A percentile compares a stretch with the other conserved stretches of the same genome.
Conservation (phyloP, 2,113 vertebrate genomes). For the Gasterosteus nipponicus region DNA sequence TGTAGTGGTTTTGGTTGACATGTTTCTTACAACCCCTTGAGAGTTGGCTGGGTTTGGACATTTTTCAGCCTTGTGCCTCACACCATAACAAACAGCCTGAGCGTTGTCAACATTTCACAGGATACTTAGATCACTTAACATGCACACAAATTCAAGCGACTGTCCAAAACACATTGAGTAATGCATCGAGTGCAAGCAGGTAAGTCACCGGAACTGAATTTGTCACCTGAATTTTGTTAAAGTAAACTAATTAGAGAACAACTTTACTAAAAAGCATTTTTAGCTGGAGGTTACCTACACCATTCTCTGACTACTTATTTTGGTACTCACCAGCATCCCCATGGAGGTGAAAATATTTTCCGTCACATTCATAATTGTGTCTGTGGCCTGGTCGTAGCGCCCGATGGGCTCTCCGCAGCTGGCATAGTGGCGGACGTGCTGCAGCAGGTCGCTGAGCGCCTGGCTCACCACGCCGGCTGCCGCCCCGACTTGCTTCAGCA, state of each 20-base stretch:
- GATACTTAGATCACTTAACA: conserved; percentile 40
- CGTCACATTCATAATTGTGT: conserved; percentile 99
- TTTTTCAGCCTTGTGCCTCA: conserved; percentile 59
- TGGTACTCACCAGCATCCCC: conserved; percentile 94
- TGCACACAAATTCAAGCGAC: conserved; percentile 20
- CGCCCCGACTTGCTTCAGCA: conserved; percentile 92
- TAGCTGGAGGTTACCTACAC: neutral
- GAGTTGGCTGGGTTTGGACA: conserved; percentile 58
- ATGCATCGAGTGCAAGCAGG: too few species aligned
- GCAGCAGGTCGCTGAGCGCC: conserved; percentile 92
- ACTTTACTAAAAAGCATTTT: neutral
- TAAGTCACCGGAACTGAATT: too few species aligned
- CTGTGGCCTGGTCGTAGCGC: conserved; percentile 97
- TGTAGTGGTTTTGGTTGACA: conserved; percentile 79
- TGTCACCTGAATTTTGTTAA: neutral
- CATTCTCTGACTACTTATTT: neutral
- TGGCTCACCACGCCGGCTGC: conserved; percentile 94
- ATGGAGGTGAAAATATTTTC: conserved; percentile 99
- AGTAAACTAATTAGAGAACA: conserved; percentile 8
- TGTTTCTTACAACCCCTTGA: conserved; percentile 64
- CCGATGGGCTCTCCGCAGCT: conserved; percentile 96
- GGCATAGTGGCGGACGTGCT: conserved; percentile 95
- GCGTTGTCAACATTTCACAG: conserved; percentile 50
- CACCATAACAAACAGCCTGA: conserved; percentile 70
- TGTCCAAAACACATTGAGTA: too few species aligned